Percentiles rank a stretch among this genome's conserved stretches.
These are phyloP conservation scores for Rhodophaea formosa DNA, from an alignment of 2,888 invertebrate genomes.

Conservation along the genomic window DNA sequence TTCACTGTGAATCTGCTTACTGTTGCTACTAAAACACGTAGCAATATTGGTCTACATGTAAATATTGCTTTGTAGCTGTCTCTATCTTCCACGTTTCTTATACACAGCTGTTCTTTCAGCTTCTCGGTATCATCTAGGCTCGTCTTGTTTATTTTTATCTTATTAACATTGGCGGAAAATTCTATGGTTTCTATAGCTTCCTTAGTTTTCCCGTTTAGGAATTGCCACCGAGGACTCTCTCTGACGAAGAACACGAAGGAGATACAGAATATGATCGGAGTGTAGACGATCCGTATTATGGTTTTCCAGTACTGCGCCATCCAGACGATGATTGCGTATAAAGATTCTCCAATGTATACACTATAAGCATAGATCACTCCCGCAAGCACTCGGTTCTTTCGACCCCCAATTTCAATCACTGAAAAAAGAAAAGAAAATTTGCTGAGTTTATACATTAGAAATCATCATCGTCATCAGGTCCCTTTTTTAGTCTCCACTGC, in stretches of 20 bases:
- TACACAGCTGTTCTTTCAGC: conserved; percentile 52
- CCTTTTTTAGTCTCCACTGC: no score
- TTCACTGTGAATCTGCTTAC: conserved; percentile 52
- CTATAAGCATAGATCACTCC: conserved; percentile 58
- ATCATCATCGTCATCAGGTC: no score
- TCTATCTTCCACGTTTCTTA: conserved; percentile 43
- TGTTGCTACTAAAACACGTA: conserved; percentile 45
- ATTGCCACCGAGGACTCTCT: conserved; percentile 67
- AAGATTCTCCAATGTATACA: conserved; percentile 55
- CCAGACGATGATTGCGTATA: conserved; percentile 59
- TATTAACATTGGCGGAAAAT: conserved; percentile 50
- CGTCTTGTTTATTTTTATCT: conserved; percentile 43
- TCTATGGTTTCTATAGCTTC: conserved; percentile 49
- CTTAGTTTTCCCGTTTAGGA: conserved; percentile 53
- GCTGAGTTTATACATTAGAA: no score
- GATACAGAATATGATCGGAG: conserved; percentile 53
- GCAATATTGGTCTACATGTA: conserved; percentile 51
- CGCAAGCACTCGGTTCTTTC: conserved; percentile 49
- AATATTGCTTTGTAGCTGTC: conserved; percentile 50
- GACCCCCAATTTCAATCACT: conserved; percentile 64
- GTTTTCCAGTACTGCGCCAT: conserved; percentile 60
- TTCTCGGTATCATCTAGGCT: conserved; percentile 41
- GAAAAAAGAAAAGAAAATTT: conserved; percentile 22
- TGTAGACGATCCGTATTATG: conserved; percentile 53
- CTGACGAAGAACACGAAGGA: conserved; percentile 44